Conservation (phyloP, 2,797 vertebrate species). For the Bryconaethiops microstoma region DNA sequence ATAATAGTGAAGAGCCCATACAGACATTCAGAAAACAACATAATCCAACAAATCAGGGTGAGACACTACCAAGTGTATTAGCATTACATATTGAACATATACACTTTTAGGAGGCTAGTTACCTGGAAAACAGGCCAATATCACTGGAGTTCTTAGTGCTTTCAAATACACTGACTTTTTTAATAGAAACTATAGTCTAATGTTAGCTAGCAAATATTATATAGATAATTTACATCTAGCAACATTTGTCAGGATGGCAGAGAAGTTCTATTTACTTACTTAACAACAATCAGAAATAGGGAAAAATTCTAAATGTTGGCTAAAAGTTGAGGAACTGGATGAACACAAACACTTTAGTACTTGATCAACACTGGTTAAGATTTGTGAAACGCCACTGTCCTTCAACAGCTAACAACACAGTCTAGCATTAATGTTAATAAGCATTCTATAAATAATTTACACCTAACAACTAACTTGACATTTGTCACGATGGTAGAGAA, state of each 20-base stretch:
- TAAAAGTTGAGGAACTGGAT: too few species aligned
- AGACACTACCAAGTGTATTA: neutral
- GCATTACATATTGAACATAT: neutral
- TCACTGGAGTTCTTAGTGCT: neutral
- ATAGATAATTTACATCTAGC: neutral
- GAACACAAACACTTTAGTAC: too few species aligned
- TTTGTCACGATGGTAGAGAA: neutral
- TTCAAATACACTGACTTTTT: neutral
- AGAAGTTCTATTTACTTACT: neutral
- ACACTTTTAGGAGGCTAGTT: neutral
- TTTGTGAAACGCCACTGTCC: too few species aligned
- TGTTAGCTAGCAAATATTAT: neutral
- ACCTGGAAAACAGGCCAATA: neutral
- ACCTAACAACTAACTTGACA: neutral
- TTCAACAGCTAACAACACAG: too few species aligned
- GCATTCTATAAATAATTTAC: neutral
- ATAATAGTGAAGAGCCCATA: neutral
- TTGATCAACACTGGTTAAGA: neutral
- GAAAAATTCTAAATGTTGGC: neutral
- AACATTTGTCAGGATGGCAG: neutral
- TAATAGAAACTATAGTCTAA: neutral
- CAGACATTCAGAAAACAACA: neutral
- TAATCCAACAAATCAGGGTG: neutral
- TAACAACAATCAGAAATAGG: neutral
- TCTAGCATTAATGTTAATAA: neutral